Conservation (phyloP, 1,140 invertebrate genomes). For the Scaptodrosophila lebanonensis region DNA sequence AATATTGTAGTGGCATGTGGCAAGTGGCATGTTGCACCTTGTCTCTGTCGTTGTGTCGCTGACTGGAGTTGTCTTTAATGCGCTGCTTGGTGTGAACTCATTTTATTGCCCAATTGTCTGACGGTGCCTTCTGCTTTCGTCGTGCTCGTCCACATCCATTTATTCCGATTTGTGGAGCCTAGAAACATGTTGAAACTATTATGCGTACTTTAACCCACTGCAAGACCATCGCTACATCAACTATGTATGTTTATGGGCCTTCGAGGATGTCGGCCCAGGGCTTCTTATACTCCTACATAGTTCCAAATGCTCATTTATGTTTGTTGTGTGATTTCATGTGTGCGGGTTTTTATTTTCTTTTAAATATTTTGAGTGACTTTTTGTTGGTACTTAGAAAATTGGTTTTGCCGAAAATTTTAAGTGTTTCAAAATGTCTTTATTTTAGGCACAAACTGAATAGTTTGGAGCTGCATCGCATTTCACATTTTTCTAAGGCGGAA, state of each 20-base stretch:
- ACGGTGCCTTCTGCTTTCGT: conserved; percentile 10
- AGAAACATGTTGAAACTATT: conserved; percentile 49
- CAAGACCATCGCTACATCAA: conserved; percentile 11
- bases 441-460: conserved; percentile 29
- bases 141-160: too few species aligned
- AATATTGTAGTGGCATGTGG: conserved; percentile 25
- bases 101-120: conserved; percentile 54
- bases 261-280: too few species aligned
- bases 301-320: too few species aligned
- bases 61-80: conserved; percentile 29
- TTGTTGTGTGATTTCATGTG: too few species aligned
- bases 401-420: conserved; percentile 5
- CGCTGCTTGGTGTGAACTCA: conserved; percentile 51
- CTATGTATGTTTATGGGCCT: conserved; percentile 38
- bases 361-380: conserved; percentile 12
- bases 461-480: too few species aligned
- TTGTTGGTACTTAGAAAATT: not conserved
- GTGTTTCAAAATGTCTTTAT: conserved; percentile 40
- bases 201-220: conserved; percentile 32
- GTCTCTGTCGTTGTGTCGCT: conserved; percentile 3
- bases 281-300: too few species aligned
- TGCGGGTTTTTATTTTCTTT: not conserved
- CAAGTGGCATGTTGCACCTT: conserved; percentile 31
- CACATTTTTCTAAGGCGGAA: too few species aligned
- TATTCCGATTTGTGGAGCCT: too few species aligned